Evolutionary conservation across 2,797 vertebrate species (phyloP), one percentile per base, ranked within the genome.

Genomic region (Gephyroberyx darwinii): DNA sequence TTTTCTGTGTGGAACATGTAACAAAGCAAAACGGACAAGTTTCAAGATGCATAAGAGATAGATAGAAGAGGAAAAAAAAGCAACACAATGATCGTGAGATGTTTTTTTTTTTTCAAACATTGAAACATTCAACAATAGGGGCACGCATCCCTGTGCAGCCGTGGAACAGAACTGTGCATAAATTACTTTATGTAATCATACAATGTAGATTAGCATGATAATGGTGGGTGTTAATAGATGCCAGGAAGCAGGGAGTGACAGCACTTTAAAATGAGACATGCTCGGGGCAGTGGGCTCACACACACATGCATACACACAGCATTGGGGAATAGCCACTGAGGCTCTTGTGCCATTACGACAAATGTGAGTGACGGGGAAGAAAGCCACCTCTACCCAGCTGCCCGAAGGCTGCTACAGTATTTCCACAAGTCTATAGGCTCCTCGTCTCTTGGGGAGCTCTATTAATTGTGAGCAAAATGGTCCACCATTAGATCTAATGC

Each of bases 191-290:
- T 96, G 96, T 97, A 97, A 97, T 97, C 96, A 97, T 96, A 96
- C 96, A 96, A 96, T 94, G 95, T 94, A 96, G 96, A 99, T 99
- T 99, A 98, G 96, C 98, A 99, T 99, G 96, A 99, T 98, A 99
- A 99, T 98, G 95, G 96, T 93, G 94, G 94, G 96, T 94, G 93
- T 98, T 99, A 98, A 99, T 99, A 96, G 96, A 97, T 96, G 96
- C 96, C 96, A 96, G 96, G 96, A 97, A 96, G 95, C 95, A 95
- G 94, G 95, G 95, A 96, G 96, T 95, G 96, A 96, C 95, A 96
- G 95, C 94, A 95, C 95, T 96, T 95, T 95, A 95, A 97, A 97
- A 98, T 96, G 95, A 99, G 96, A 96, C 95, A 93, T 95, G 96
- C 96, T 97, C 88, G 93, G 93, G 97, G 97, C 96, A 94, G 93